phyloP scores from a whole-genome alignment of 2,113 vertebrate genomes.

The Lutjanus erythropterus region DNA sequence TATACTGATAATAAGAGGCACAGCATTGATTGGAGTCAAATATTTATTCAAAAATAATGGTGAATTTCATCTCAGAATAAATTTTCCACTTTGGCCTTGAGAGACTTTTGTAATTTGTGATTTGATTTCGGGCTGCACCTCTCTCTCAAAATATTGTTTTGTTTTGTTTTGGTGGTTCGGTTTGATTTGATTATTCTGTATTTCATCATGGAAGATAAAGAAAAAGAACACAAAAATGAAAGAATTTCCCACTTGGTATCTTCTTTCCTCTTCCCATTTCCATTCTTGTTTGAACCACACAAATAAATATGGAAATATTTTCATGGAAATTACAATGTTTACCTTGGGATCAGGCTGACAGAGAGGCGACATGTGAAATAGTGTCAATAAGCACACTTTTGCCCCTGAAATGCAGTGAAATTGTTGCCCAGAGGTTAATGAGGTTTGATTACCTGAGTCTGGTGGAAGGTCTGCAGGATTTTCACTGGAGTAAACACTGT shows the following conservation, averaged over 20 bases:
- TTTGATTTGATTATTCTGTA: neutral
- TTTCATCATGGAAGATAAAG: neutral
- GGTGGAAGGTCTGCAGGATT: constrained; percentile 11
- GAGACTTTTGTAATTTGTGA: too few relatives aligned
- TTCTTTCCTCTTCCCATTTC: constrained; percentile 17
- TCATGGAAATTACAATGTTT: neutral
- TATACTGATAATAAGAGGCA: neutral
- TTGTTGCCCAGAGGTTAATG: neutral
- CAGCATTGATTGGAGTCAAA: neutral
- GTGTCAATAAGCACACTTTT: neutral
- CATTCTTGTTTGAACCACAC: neutral
- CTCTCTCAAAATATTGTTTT: neutral
- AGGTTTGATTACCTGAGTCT: constrained; percentile 24
- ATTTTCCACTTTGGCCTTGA: neutral
- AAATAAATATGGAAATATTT: constrained; percentile 1
- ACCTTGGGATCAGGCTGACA: neutral
- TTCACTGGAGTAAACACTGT: constrained; percentile 26
- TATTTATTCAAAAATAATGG: neutral
- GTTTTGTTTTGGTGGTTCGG: neutral
- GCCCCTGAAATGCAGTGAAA: neutral
- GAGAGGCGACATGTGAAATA: neutral
- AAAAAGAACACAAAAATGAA: neutral
- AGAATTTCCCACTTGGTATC: neutral
- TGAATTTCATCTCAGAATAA: neutral
- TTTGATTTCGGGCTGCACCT: neutral